A percentile compares a stretch with the other conserved stretches of the same genome.
Conservation (phyloP, 2,888 invertebrate species). For the Melieria picta region DNA sequence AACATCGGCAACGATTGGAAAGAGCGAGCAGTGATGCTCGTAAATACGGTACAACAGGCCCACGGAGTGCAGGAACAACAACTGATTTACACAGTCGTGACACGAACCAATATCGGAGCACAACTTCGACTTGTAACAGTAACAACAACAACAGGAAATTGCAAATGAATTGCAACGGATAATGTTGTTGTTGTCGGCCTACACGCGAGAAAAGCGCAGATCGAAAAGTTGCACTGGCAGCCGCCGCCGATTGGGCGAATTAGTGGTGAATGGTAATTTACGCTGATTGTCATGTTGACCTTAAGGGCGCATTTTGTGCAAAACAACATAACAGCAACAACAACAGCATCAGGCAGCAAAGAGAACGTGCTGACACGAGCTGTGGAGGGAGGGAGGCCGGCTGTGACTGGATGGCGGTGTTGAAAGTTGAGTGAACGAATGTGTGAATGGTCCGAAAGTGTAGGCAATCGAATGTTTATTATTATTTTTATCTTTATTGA, state of each 20-base stretch:
- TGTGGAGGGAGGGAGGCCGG: too few species aligned
- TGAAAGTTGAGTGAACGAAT: too few species aligned
- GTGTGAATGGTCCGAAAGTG: too few species aligned
- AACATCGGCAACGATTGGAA: constrained; percentile 1
- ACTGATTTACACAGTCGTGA: constrained; percentile 52
- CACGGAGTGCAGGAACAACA: constrained; percentile 11
- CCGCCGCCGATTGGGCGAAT: constrained; percentile 12
- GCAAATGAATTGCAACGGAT: neutral
- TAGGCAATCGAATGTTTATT: too few species aligned
- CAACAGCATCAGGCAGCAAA: neutral
- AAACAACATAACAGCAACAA: constrained; percentile 4
- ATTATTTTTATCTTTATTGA: too few species aligned
- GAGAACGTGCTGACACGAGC: too few species aligned
- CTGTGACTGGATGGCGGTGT: too few species aligned
- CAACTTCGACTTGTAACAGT: constrained; percentile 17
- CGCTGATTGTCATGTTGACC: constrained; percentile 44
- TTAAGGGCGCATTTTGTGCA: constrained; percentile 29
- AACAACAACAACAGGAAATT: constrained; percentile 14
- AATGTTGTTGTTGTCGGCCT: neutral
- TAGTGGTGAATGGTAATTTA: constrained; percentile 40
- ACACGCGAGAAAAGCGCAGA: neutral
- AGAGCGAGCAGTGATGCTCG: neutral
- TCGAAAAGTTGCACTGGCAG: neutral
- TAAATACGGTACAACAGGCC: neutral
- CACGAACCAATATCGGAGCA: constrained; percentile 43